phyloP scores from a whole-genome alignment of 2,797 vertebrate genomes.

The Poeciliopsis paucimaculata region DNA sequence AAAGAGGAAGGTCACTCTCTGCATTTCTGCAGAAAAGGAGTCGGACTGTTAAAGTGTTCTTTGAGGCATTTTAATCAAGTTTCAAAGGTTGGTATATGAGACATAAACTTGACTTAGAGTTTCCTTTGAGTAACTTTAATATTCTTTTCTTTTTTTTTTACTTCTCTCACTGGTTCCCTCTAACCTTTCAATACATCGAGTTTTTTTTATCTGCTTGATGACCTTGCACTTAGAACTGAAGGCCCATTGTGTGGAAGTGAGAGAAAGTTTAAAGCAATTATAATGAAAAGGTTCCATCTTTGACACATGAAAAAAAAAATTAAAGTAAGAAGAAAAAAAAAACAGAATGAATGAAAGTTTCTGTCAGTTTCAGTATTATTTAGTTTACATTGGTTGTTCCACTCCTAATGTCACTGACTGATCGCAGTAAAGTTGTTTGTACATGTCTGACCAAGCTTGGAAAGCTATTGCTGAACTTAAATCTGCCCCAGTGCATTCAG shows the following conservation, averaged over 20 bases:
- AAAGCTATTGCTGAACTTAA: too few species aligned
- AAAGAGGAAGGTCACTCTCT: not conserved
- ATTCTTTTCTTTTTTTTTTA: not conserved
- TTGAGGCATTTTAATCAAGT: not conserved
- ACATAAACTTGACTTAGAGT: not conserved
- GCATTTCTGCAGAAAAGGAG: not conserved
- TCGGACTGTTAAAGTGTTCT: not conserved
- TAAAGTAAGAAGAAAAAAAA: not conserved
- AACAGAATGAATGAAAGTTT: too few species aligned
- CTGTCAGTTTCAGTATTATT: too few species aligned
- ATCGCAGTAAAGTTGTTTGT: too few species aligned
- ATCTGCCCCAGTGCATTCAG: too few species aligned
- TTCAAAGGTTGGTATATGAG: not conserved
- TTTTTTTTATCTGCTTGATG: not conserved
- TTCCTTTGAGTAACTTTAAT: constrained; percentile 3
- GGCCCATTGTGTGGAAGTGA: constrained; percentile 18
- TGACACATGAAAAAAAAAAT: not conserved
- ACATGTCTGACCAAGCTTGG: too few species aligned
- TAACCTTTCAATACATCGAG: not conserved
- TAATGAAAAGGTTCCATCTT: constrained; percentile 29
- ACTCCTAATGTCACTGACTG: too few species aligned
- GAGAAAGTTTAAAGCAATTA: constrained; percentile 22
- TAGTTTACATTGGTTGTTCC: too few species aligned
- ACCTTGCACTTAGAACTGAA: constrained; percentile 10
- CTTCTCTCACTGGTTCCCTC: not conserved